phyloP scores from a whole-genome alignment of 1,140 invertebrate genomes.

The Hyposmocoma kahamanoa region DNA sequence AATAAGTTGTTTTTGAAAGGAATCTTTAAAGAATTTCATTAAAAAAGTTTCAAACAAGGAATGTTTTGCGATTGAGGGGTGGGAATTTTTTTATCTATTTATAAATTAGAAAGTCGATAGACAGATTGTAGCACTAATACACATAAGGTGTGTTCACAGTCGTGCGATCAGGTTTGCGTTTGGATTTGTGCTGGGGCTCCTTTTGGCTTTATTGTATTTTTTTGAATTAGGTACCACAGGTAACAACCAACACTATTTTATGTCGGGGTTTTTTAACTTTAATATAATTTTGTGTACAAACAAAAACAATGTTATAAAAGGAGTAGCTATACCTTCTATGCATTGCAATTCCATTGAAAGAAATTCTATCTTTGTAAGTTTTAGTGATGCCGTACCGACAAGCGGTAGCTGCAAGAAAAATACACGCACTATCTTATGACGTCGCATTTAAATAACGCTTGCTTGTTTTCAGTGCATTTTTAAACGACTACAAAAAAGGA shows the following conservation, averaged over 20 bases:
- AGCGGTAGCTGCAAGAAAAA: too few species aligned
- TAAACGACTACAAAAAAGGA: too few species aligned
- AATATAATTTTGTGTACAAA: too few species aligned
- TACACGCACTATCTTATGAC: too few species aligned
- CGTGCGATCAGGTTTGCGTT: not conserved
- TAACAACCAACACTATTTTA: not conserved
- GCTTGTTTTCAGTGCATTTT: too few species aligned
- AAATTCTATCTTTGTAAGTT: too few species aligned
- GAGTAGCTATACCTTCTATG: too few species aligned
- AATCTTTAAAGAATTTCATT: conserved; percentile 4
- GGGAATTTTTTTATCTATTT: not conserved
- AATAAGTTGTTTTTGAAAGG: conserved; percentile 10
- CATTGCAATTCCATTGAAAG: too few species aligned
- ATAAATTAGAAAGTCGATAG: not conserved
- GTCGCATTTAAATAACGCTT: too few species aligned
- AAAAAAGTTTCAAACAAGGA: conserved; percentile 11
- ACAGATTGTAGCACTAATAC: not conserved
- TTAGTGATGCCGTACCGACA: too few species aligned
- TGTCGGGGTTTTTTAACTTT: too few species aligned
- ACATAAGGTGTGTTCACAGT: not conserved
- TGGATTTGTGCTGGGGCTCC: not conserved
- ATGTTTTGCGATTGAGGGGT: not conserved
- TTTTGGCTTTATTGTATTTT: not conserved
- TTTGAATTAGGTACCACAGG: not conserved
- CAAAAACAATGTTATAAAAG: too few species aligned